phyloP scores from a whole-genome alignment of 2,113 vertebrate species.

The Hystrix brachyura region DNA sequence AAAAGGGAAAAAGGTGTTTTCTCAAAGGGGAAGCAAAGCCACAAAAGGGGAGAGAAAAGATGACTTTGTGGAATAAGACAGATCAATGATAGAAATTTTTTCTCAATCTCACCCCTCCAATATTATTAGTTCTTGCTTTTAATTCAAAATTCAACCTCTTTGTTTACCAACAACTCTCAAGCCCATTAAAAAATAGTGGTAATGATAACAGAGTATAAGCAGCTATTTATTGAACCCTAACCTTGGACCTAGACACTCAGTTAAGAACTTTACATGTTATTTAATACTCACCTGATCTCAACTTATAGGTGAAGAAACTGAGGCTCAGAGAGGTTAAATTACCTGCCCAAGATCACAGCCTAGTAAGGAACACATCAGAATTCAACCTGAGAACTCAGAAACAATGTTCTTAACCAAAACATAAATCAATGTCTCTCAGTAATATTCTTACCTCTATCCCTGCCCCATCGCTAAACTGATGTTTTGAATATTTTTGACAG shows the following conservation, averaged over 20 bases:
- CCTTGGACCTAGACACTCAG: neutral
- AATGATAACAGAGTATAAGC: neutral
- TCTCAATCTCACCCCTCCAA: neutral
- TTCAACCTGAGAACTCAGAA: slow-evolving; percentile 14
- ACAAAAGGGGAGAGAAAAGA: neutral
- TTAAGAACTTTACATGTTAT: neutral
- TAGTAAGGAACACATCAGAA: neutral
- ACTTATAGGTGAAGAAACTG: neutral
- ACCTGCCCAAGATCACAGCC: neutral
- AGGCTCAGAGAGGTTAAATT: neutral
- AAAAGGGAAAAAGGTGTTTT: neutral
- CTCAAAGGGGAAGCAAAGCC: neutral
- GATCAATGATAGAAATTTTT: neutral
- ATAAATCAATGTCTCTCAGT: neutral
- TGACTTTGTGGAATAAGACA: neutral
- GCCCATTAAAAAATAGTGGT: neutral
- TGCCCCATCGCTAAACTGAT: neutral
- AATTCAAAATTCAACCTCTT: neutral
- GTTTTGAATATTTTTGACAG: neutral
- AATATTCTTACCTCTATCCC: neutral
- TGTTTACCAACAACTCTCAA: neutral
- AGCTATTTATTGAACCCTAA: neutral
- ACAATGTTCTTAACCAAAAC: slow-evolving; percentile 3
- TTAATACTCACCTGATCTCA: neutral
- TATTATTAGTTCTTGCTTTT: neutral